Evolutionary conservation across 2,113 vertebrate species (phyloP).

Genomic region (Embiotoca jacksoni): DNA sequence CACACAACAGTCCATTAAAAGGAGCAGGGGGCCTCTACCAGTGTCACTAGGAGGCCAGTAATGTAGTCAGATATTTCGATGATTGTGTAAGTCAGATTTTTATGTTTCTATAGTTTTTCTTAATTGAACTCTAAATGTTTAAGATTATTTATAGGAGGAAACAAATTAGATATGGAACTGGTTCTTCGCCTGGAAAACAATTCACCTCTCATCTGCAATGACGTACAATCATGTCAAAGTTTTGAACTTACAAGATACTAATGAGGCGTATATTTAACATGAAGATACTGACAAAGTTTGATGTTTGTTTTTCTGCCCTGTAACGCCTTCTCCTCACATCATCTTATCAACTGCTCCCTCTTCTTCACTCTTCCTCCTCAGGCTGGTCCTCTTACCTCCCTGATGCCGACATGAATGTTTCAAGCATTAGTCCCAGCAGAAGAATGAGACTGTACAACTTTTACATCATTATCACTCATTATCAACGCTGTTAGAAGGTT

Average conservation of each 20-base stretch:
- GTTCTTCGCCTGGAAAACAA: constrained; percentile 3
- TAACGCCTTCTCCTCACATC: constrained; percentile 47
- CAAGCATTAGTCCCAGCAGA: constrained; percentile 40
- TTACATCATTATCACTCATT: constrained; percentile 30
- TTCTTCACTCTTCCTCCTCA: constrained; percentile 27
- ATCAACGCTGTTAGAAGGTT: constrained; percentile 24
- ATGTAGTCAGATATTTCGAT: neutral
- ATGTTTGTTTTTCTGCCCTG: constrained; percentile 32
- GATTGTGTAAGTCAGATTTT: neutral
- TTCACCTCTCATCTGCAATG: constrained; percentile 4
- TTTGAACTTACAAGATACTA: constrained; percentile 19
- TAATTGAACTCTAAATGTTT: neutral
- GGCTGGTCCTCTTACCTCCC: constrained; percentile 27
- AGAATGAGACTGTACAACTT: constrained; percentile 13
- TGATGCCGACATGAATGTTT: constrained; percentile 25
- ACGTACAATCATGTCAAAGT: neutral
- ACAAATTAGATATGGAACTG: neutral
- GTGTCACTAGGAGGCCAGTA: constrained; percentile 1
- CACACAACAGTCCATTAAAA: constrained; percentile 9
- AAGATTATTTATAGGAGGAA: neutral
- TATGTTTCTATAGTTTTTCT: neutral
- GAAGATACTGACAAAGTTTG: constrained; percentile 24
- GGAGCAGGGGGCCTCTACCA: neutral
- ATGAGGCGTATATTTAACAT: constrained; percentile 9
- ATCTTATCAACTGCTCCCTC: constrained; percentile 19